Evolutionary conservation across 2,797 vertebrate species (phyloP), one percentile per base, ranked within the genome.

Genomic region (Erethizon dorsatum): DNA sequence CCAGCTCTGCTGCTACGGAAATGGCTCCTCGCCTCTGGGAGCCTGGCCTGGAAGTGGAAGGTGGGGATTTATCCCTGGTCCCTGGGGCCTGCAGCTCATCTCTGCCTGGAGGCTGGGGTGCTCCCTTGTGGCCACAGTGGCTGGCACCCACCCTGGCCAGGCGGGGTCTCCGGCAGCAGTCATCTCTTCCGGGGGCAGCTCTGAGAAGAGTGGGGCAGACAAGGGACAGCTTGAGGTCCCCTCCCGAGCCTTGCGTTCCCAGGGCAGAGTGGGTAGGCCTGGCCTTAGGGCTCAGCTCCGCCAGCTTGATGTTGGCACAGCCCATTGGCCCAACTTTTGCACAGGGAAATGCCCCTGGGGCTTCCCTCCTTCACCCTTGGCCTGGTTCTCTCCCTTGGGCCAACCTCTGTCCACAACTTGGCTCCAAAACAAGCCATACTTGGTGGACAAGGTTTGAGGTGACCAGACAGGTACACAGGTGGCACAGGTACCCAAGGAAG

Each of bases 1-100:
- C 91, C 5, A 65, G 94, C 97, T 96, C 96, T 41, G 85, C 96
- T 97, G 95, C 94, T 89, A 97, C 69, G 96, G 98, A 98, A 98
- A 97, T 92, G 97, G 69, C 26, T 96, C 52, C 2, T 83, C 7
- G 83, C 69, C 26, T 14, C 83, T 15, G 41, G 54, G n/a, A 41
- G 91, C 63, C 57, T 0, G 20, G 57, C 54, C 75, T 82, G 75
- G 56, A 83, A 83, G 37, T 1, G 3, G 65, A 77, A 77, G 85
- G 63, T 0, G 2, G 61, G 77, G 37, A 41, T 71, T 71, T 28
- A 57, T 78, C 26, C 18, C 31, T 15, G 0, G 20, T 57, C 85
- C 82, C 33, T 56, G 52, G 57, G 33, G 63, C 33, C 41, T 50
- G 77, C 56, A 50, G 73, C 47, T 20, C 24, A 85, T 69, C 33